Base-by-base conservation (phyloP, 2,888 invertebrate genomes). In the Ferrisia virgata region DNA sequence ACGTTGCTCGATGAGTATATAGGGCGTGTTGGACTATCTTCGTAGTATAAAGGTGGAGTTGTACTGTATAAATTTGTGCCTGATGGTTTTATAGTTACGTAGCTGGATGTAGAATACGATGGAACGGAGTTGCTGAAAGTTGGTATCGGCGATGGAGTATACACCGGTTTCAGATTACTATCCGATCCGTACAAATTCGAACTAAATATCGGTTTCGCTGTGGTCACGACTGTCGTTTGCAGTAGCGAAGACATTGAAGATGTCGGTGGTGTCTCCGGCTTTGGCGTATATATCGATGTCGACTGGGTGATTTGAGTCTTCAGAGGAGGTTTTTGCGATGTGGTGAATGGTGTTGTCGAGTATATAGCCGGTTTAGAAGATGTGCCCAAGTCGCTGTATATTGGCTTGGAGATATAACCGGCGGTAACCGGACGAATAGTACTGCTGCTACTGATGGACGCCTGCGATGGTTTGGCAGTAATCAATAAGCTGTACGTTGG, bases 401-500 rank as follows among this genome's bases (percentile, higher is more conserved):
- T 64, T 64, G 85, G 86, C 33, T 80, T 86, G 25, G 85, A 86
- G 79, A 79, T 86, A 86, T 85, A 86, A 13, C 85, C 85, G 4
- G 85, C 85, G 39, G 85, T 84, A 2, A 85, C 79, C 3, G 85
- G 58, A 13, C 78, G 84, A 1, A 78, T 11, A 1, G 72, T 43
- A 2, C 31, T 33, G n/a, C 31, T 43, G 22, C 53, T 43, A 33
- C 31, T 76, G 43, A 31, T 69, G 0, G 83, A 83, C 1, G 69
- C 69, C 28, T 80, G 80, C 8, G 83, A 85, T 11, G 86, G 86
- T 84, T 87, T 86, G 0, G 86, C 86, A 1, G 86, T 86, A 13
- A 87, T 86, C 18, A 87, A 86, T 9, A 87, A 86, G 18, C 86
- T 86, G 86, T 58, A 86, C 85, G 58, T 86, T 86, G 47, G 85